Evolutionary conservation across 2,888 invertebrate species (phyloP), one percentile per base, ranked within the genome.

Genomic region (Leptothorax acervorum): DNA sequence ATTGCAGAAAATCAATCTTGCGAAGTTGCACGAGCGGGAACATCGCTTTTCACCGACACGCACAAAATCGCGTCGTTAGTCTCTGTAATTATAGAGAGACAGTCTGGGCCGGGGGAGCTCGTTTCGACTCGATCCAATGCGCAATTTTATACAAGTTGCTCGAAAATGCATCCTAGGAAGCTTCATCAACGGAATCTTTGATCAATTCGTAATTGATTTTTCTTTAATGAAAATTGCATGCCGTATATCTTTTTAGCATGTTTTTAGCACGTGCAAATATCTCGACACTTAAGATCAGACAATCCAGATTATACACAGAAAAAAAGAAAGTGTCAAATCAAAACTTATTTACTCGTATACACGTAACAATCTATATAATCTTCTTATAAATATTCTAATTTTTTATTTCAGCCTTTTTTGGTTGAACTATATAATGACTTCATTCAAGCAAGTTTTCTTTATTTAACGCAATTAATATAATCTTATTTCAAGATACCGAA

Each of bases 1-100:
- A 81, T 81, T 81, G 79, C 73, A 48, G 79, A 81, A 81, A 81
- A 81, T 81, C 79, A 81, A 81, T 81, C 79, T 81, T 71, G 48
- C 73, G 28, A 60, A 81, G 79, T 81, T 81, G 79, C 60, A 71
- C 73, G 60, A 48, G 28, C 79, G 60, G 60, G 71, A 81, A 81
- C 71, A 48, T 71, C 57, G 79, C 79, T 81, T 81, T 81, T 73
- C 79, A 71, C 71, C 79, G 60, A 71, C 71, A 81, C 79, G 79
- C 79, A 81, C 73, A 81, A 81, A 81, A 81, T 81, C 79, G 57
- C 73, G 71, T 81, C 79, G 79, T 81, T 81, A 81, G 79, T 81
- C 79, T 81, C 79, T 39, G 79, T 81, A 81, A 81, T 81, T 81
- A 81, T 81, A 81, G 71, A 39, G 78, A 71, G 60, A 48, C 73